Percentiles rank a stretch among this genome's conserved stretches.
Evolutionary conservation across 2,797 vertebrate species (phyloP).

Genomic region (Rhinogobio ventralis): DNA sequence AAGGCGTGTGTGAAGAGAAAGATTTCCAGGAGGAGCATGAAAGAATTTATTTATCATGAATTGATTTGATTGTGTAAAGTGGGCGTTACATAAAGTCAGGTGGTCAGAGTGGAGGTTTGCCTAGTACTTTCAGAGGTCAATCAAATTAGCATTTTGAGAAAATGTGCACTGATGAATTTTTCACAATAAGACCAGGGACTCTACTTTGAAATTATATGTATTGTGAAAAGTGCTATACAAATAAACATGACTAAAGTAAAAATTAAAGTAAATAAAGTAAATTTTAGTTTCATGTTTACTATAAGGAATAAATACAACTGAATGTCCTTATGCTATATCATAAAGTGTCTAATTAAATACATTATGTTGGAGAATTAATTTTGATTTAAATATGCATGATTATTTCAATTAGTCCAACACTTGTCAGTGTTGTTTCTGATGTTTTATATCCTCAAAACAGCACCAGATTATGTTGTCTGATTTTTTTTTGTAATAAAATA

Average conservation of each 20-base stretch:
- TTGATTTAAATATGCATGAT: neutral
- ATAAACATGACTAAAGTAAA: neutral
- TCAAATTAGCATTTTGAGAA: no score
- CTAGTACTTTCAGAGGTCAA: no score
- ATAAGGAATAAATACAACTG: neutral
- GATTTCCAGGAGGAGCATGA: slow-evolving; percentile 46
- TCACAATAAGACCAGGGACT: neutral
- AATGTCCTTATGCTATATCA: neutral
- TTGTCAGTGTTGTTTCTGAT: neutral
- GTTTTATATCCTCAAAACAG: neutral
- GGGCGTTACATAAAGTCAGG: no score
- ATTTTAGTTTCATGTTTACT: neutral
- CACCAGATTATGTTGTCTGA: neutral
- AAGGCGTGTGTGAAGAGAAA: slow-evolving; percentile 72
- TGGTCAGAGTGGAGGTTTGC: neutral
- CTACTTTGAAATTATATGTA: neutral
- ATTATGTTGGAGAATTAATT: neutral
- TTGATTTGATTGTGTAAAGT: neutral
- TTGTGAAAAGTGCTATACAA: neutral
- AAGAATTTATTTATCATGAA: neutral
- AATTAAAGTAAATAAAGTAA: no score
- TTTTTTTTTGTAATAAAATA: neutral
- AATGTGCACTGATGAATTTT: neutral
- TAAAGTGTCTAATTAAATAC: neutral
- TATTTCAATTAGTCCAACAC: neutral